Percentiles rank a stretch among this genome's conserved stretches.
These are phyloP conservation scores for Gila orcuttii DNA, from an alignment of 2,113 vertebrate genomes.

Conservation along the genomic window DNA sequence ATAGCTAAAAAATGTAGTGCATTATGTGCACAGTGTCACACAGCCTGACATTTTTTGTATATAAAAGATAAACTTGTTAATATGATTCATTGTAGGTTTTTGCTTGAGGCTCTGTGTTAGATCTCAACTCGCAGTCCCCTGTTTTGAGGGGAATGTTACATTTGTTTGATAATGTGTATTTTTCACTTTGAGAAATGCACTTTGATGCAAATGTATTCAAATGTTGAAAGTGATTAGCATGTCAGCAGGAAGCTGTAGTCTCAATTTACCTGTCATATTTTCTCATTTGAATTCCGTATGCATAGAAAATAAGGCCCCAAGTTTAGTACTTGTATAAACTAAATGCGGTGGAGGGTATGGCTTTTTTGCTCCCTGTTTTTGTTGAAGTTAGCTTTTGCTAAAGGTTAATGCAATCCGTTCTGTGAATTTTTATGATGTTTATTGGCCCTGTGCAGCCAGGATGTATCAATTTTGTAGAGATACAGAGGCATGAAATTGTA, in stretches of 20 bases:
- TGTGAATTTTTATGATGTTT: conserved; percentile 63
- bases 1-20: no score
- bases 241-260: conserved; percentile 43
- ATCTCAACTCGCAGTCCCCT: not conserved
- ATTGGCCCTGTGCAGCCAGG: conserved; percentile 59
- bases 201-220: conserved; percentile 53
- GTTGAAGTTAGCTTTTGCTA: conserved; percentile 61
- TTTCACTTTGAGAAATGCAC: conserved; percentile 7
- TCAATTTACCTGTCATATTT: conserved; percentile 49
- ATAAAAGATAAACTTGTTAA: not conserved
- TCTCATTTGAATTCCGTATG: conserved; percentile 43
- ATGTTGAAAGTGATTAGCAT: conserved; percentile 49
- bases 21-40: not conserved
- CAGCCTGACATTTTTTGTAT: not conserved
- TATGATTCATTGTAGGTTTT: not conserved
- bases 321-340: not conserved
- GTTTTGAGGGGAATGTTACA: not conserved
- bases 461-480: conserved; percentile 65
- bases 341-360: conserved; percentile 6
- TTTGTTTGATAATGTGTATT: conserved; percentile 34
- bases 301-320: not conserved
- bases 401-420: conserved; percentile 68
- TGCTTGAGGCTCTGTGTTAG: not conserved
- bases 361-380: conserved; percentile 15
- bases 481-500: conserved; percentile 53